phyloP scores from a whole-genome alignment of 2,888 invertebrate species.

The Trichogramma dendrolimi region DNA sequence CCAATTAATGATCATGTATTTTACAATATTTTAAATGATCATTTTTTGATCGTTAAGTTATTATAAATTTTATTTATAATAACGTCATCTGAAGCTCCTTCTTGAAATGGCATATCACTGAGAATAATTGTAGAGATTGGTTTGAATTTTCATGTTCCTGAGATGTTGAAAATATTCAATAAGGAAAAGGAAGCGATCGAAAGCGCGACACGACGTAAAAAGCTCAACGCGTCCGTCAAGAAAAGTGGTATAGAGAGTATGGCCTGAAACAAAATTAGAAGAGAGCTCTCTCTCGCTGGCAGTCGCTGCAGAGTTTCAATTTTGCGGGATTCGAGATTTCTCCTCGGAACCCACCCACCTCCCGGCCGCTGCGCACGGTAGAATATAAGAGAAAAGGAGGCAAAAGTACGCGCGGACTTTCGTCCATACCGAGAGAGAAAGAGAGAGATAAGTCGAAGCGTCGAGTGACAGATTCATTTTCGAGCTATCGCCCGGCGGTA shows the following conservation, averaged over 20 bases:
- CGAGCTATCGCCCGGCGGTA: constrained; percentile 21
- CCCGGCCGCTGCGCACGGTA: background rate
- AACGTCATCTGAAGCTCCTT: too few relatives aligned
- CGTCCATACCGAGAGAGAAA: constrained; percentile 1
- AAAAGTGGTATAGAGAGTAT: constrained; percentile 10
- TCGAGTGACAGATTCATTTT: constrained; percentile 45
- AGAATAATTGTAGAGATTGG: too few relatives aligned
- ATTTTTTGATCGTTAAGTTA: too few relatives aligned
- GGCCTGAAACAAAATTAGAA: too few relatives aligned
- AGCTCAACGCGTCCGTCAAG: constrained; percentile 17
- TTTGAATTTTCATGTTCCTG: too few relatives aligned
- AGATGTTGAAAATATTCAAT: too few relatives aligned
- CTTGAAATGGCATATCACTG: too few relatives aligned
- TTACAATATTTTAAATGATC: too few relatives aligned
- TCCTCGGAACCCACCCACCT: background rate
- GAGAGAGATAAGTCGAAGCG: constrained; percentile 30
- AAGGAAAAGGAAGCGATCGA: too few relatives aligned
- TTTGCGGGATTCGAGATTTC: constrained; percentile 19
- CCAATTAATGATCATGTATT: too few relatives aligned
- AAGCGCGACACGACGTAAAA: constrained; percentile 6
- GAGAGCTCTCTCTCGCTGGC: too few relatives aligned
- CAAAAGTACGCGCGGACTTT: background rate
- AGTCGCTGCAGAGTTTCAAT: constrained; percentile 20
- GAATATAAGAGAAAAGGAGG: background rate
- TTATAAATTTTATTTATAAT: too few relatives aligned